Base-by-base conservation (phyloP, 1,140 invertebrate genomes). In the Drosophila pseudoobscura region DNA sequence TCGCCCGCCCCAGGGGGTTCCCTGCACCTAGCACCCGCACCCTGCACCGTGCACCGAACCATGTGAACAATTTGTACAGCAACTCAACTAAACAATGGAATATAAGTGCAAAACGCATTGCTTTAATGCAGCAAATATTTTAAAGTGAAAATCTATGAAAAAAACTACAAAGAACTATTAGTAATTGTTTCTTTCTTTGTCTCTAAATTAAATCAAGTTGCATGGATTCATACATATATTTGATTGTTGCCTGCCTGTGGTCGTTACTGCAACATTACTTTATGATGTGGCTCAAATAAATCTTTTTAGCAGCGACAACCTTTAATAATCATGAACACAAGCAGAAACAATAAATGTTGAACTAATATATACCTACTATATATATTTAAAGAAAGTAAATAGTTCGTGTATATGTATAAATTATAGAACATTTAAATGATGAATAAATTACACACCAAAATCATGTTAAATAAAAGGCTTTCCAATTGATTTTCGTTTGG, bases 1-100 rank as follows among this genome's bases (percentile, higher is more conserved):
- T 54, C 35, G 45, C 26, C 51, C 24, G 43, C 24, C 43, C 26
- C 56, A 39, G 35, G 35, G 35, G 35, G 35, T 39, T 39, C 3
- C 3, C 35, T 39, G 35, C 11, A 13, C 11, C 11, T 3, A 11
- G 55, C 60, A 39, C 35, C 35, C 4, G 55, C 60, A 60, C 63
- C 75, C 62, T 56, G 54, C 65, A 70, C 78, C 77, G 69, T 75
- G 74, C 82, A 85, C 82, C 78, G 52, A 85, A 63, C 68, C 52
- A 75, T 78, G 78, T 82, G 62, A 87, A 88, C 75, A 83, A 78
- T 75, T 87, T 87, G 82, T 87, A 87, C 82, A 87, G 82, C 82
- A 87, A 88, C 75, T 66, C 57, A 82, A 82, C 64, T 79, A 79
- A 79, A 83, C 80, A 78, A 82, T 88, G 78, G 73, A 87, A 76